These are phyloP conservation scores for Meghimatium bilineatum DNA, from an alignment of 2,888 invertebrate species.

Conservation along the genomic window DNA sequence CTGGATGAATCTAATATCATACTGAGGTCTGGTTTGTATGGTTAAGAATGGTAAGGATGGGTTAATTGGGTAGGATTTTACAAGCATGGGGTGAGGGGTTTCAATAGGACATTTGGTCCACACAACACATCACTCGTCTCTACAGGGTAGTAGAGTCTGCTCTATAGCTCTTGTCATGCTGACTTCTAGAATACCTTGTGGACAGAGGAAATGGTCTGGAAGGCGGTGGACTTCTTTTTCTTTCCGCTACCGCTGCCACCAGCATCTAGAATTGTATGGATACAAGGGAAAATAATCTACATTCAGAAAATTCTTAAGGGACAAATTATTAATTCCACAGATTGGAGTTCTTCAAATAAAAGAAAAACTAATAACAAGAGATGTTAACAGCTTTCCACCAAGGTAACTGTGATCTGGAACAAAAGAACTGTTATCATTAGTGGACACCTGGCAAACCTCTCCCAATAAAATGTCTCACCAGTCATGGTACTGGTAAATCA, in stretches of 20 bases:
- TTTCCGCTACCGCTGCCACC: constrained; percentile 77
- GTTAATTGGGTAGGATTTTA: constrained; percentile 2
- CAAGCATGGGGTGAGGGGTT: neutral
- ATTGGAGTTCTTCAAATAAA: neutral
- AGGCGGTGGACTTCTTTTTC: constrained; percentile 97
- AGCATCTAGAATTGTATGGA: neutral
- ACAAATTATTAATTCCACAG: neutral
- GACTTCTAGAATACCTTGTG: constrained; percentile 85
- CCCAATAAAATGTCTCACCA: too few species aligned
- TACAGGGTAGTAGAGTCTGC: neutral
- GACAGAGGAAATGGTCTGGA: constrained; percentile 98
- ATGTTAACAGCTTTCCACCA: neutral
- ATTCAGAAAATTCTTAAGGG: neutral
- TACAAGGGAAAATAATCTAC: neutral
- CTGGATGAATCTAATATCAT: neutral
- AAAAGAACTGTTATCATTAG: neutral
- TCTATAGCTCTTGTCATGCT: constrained; percentile 23
- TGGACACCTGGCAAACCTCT: constrained; percentile 17
- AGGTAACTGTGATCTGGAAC: neutral
- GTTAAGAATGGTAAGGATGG: neutral
- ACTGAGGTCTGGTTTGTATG: neutral
- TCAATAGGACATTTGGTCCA: constrained; percentile 5
- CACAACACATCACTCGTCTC: constrained; percentile 35
- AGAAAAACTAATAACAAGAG: neutral
- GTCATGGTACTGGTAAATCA: too few species aligned